A percentile compares a stretch with the other conserved stretches of the same genome.
These are phyloP conservation scores for Tetraodon nigroviridis DNA, from an alignment of 2,113 vertebrate species.

Conservation along the genomic window DNA sequence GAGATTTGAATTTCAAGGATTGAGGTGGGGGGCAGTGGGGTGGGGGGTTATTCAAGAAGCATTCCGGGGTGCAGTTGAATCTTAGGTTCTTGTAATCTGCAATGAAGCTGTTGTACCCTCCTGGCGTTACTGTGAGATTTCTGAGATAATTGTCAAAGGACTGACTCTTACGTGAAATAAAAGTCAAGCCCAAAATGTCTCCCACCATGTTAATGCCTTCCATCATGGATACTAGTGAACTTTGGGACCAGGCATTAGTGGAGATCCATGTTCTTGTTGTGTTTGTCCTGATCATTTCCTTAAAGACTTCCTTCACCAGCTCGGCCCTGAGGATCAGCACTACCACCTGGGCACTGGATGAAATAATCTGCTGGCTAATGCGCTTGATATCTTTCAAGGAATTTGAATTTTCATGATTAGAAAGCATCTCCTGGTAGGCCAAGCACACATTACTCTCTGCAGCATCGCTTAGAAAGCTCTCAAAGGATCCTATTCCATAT, in stretches of 20 bases:
- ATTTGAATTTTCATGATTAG: slow-evolving; percentile 7
- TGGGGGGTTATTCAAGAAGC: slow-evolving; percentile 20
- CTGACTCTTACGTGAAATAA: slow-evolving; percentile 40
- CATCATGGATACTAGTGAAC: slow-evolving; percentile 38
- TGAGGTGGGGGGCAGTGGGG: slow-evolving; percentile 22
- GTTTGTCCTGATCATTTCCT: slow-evolving; percentile 50
- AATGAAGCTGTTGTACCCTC: slow-evolving; percentile 60
- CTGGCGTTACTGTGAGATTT: slow-evolving; percentile 44
- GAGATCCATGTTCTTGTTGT: slow-evolving; percentile 66
- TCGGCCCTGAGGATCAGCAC: slow-evolving; percentile 58
- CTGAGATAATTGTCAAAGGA: slow-evolving; percentile 60
- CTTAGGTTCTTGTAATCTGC: slow-evolving; percentile 64
- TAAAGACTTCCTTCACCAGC: slow-evolving; percentile 57
- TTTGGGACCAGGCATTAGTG: slow-evolving; percentile 66
- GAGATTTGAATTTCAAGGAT: slow-evolving; percentile 17
- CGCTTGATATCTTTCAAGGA: slow-evolving; percentile 13
- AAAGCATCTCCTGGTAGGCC: slow-evolving; percentile 37
- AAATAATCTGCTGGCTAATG: slow-evolving; percentile 38
- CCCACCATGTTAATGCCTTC: slow-evolving; percentile 62
- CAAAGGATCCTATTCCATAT: slow-evolving; percentile 62
- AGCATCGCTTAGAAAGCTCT: slow-evolving; percentile 51
- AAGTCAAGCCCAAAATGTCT: slow-evolving; percentile 65
- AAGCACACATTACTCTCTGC: slow-evolving; percentile 47
- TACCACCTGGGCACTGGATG: slow-evolving; percentile 56
- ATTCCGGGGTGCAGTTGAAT: slow-evolving; percentile 54